Evolutionary conservation across 2,888 invertebrate genomes (phyloP).

Genomic region (Homarus gammarus): DNA sequence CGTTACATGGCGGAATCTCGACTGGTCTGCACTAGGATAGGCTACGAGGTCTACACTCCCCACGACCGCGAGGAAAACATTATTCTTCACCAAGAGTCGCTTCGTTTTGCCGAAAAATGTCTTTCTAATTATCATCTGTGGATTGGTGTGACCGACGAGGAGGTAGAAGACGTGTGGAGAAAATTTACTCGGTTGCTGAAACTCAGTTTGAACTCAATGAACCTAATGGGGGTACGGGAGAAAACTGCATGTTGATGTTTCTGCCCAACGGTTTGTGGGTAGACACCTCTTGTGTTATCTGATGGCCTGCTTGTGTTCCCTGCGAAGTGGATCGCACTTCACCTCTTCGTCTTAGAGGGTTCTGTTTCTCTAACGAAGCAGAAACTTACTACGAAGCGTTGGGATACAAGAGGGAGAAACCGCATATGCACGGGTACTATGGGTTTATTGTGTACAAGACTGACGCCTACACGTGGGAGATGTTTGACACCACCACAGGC

Average conservation of each 20-base stretch:
- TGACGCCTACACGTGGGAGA: conserved; percentile 57
- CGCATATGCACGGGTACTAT: conserved; percentile 63
- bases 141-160: conserved; percentile 64
- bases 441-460: conserved; percentile 64
- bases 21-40: conserved; percentile 46
- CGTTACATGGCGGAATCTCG: conserved; percentile 55
- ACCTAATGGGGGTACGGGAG: conserved; percentile 58
- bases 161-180: conserved; percentile 62
- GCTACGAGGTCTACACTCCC: conserved; percentile 60
- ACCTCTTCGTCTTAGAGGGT: conserved; percentile 55
- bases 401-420: conserved; percentile 54
- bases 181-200: conserved; percentile 49
- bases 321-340: conserved; percentile 48
- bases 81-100: conserved; percentile 44
- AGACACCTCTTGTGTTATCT: conserved; percentile 62
- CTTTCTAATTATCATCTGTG: conserved; percentile 66
- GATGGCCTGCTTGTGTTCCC: conserved; percentile 66
- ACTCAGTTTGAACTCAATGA: conserved; percentile 62
- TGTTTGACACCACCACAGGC: conserved; percentile 54
- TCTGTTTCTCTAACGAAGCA: conserved; percentile 62
- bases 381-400: conserved; percentile 66
- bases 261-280: conserved; percentile 69
- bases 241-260: conserved; percentile 70
- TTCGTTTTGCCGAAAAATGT: conserved; percentile 62
- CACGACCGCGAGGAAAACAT: conserved; percentile 31